Evolutionary conservation across 2,797 vertebrate species (phyloP).

Genomic region (Cryptoblepharus egeriae): DNA sequence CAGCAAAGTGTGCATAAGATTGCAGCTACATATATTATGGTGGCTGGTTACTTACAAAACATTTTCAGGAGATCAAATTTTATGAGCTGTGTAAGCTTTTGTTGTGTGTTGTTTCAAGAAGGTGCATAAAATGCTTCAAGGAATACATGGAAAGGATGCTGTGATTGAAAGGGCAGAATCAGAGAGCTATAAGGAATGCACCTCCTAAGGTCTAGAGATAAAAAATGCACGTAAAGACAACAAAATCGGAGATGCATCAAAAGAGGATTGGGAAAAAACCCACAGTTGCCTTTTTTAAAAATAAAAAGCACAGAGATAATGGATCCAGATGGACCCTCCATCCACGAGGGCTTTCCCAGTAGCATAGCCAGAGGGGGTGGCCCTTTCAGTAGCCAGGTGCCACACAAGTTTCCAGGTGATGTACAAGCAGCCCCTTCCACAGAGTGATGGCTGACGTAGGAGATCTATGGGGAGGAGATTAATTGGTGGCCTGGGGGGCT

Average conservation of each 20-base stretch:
- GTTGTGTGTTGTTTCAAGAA: constrained; percentile 47
- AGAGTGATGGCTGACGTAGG: too few species aligned
- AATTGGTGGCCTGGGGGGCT: too few species aligned
- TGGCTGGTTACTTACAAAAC: constrained; percentile 49
- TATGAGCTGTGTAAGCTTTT: constrained; percentile 58
- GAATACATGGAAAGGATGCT: constrained; percentile 32
- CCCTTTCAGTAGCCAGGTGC: too few species aligned
- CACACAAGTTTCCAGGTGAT: too few species aligned
- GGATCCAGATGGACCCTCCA: background rate
- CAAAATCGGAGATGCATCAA: background rate
- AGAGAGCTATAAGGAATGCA: constrained; percentile 21
- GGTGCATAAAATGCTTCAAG: constrained; percentile 60
- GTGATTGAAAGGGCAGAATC: constrained; percentile 7
- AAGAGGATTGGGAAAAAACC: too few species aligned
- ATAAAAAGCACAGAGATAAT: too few species aligned
- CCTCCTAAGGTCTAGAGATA: constrained; percentile 20
- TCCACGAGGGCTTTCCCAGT: constrained; percentile 8
- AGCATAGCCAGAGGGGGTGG: background rate
- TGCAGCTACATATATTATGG: constrained; percentile 63
- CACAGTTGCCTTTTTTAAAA: too few species aligned
- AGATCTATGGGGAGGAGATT: too few species aligned
- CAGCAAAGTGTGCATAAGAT: constrained; percentile 22
- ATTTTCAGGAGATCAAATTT: constrained; percentile 58
- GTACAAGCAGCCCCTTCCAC: too few species aligned
- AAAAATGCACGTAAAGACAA: constrained; percentile 34